A percentile compares a stretch with the other conserved stretches of the same genome.
These are phyloP conservation scores for Tetrapedia diversipes DNA, from an alignment of 2,888 invertebrate species.

Conservation along the genomic window DNA sequence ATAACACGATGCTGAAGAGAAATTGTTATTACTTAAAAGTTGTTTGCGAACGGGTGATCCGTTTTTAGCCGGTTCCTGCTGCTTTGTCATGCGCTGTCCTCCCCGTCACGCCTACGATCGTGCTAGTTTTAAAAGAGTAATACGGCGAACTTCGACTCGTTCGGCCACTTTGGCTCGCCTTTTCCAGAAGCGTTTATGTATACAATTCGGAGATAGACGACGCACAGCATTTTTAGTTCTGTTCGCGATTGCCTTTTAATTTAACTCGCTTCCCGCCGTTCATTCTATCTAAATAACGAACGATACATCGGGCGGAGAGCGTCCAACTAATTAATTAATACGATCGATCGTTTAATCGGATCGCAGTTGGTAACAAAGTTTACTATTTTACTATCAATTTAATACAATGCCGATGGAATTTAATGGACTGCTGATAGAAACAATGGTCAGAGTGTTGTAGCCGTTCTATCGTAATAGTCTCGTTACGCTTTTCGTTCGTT, in stretches of 20 bases:
- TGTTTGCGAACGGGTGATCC: background rate
- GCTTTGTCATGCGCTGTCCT: background rate
- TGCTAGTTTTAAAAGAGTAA: background rate
- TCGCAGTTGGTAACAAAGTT: background rate
- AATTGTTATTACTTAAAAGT: slow-evolving; percentile 16
- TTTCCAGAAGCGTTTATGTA: no score
- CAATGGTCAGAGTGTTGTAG: background rate
- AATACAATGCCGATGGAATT: background rate
- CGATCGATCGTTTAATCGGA: background rate
- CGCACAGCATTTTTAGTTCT: no score
- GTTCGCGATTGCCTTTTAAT: no score
- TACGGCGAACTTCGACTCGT: background rate
- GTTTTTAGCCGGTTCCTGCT: background rate
- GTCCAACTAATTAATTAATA: background rate
- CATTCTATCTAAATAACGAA: background rate
- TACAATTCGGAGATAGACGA: no score
- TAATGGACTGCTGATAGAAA: slow-evolving; percentile 4
- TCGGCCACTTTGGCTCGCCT: background rate
- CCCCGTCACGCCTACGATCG: background rate
- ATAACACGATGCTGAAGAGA: background rate
- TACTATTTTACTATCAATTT: slow-evolving; percentile 10
- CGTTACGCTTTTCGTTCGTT: background rate
- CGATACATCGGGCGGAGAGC: background rate
- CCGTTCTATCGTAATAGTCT: slow-evolving; percentile 8
- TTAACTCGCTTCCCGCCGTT: no score